Evolutionary conservation across 2,113 vertebrate species (phyloP).

Genomic region (Haemorhous mexicanus): DNA sequence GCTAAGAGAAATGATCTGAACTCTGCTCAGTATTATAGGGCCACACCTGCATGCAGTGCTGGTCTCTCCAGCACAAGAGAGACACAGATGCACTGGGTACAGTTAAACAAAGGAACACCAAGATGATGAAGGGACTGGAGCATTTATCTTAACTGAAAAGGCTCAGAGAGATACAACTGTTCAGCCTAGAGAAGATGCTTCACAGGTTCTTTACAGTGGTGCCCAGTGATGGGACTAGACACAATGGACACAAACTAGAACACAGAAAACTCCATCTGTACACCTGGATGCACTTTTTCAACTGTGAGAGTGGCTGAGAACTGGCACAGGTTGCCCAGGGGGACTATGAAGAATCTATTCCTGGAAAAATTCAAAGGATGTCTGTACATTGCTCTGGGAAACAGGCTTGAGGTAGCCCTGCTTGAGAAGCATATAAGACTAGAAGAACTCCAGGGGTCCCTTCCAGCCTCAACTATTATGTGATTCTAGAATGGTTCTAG

Average conservation of each 20-base stretch:
- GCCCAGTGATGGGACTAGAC: neutral
- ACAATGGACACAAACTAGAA: fast-evolving
- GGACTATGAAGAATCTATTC: neutral
- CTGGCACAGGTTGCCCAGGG: neutral
- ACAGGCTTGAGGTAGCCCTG: neutral
- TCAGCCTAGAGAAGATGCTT: neutral
- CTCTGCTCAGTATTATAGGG: neutral
- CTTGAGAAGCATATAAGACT: fast-evolving
- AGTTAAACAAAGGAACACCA: neutral
- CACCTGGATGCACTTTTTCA: neutral
- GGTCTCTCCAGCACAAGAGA: neutral
- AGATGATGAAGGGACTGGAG: neutral
- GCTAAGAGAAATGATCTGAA: neutral
- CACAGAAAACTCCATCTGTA: neutral
- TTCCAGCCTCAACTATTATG: neutral
- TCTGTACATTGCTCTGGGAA: neutral
- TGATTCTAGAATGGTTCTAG: neutral
- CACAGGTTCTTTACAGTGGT: neutral
- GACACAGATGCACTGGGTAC: no score
- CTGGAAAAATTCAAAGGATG: neutral
- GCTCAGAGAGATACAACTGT: neutral
- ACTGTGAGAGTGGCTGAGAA: neutral
- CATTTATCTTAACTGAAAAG: neutral
- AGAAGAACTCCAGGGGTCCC: neutral
- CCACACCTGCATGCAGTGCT: neutral